Evolutionary conservation across 1,140 invertebrate genomes (phyloP), one percentile per base, ranked within the genome.

Genomic region (Watersipora subatra): DNA sequence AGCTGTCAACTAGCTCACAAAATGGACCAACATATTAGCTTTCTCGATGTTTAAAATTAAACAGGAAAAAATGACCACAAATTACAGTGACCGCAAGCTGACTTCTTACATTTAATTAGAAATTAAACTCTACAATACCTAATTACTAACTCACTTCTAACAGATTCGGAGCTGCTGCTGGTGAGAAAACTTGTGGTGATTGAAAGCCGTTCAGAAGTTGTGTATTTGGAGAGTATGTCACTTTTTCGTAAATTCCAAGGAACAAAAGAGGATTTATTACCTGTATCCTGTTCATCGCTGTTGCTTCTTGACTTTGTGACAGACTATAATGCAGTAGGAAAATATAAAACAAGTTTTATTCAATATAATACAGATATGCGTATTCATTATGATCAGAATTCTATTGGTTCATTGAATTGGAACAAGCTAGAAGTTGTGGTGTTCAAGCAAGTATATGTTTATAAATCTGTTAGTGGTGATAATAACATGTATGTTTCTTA

Each of bases 141-240:
- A 65, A 64, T 61, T 70, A 90, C 89, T n/a, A n/a, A n/a, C 85
- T 86, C 88, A 89, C 77, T 91, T 88, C 66, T 76, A 76, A 63
- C 78, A 75, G 61, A 68, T n/a, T n/a, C n/a, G n/a, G n/a, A n/a
- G n/a, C n/a, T 86, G 22, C 46, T 86, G 56, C 87, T 86, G 57
- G 87, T 85, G 28, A 92, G 78, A 76, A 91, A 93, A 79, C 90
- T 93, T 26, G 90, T 91, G 7, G 89, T 85, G 69, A 94, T 91
- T 2, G 90, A 89, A 57, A 94, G 78, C 77, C 92, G 93, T 78
- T 93, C 91, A 27, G 89, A 90, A 61, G 92, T 96, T 46, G 91
- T 94, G 71, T 89, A 95, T 79, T 90, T 90, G 67, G 85, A 87
- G 2, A 96, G 80, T 73, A 96, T 93, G 2, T 79, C 80, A 67